phyloP scores from a whole-genome alignment of 2,113 vertebrate genomes.

The Picathartes gymnocephalus region DNA sequence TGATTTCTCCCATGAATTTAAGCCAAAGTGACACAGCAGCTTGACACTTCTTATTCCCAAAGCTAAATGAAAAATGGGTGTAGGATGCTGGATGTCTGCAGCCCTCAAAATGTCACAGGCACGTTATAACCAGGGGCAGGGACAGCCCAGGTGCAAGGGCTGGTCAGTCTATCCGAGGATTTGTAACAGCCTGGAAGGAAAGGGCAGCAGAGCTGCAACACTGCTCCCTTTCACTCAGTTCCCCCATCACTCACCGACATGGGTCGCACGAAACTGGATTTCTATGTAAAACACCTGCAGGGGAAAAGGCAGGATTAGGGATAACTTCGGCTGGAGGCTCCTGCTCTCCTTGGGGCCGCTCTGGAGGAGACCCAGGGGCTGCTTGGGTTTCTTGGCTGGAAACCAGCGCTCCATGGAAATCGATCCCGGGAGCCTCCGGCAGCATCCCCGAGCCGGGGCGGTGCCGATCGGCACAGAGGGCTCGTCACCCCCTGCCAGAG shows the following conservation, averaged over 20 bases:
- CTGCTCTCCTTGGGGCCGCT: accelerated
- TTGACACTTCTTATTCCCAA: not conserved
- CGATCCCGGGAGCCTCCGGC: accelerated
- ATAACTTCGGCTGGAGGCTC: accelerated
- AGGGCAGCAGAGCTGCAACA: not conserved
- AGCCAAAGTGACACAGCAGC: not conserved
- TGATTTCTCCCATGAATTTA: not conserved
- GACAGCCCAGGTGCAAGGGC: accelerated
- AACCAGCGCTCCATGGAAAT: accelerated
- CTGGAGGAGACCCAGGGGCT: not conserved
- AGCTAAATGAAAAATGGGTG: not conserved
- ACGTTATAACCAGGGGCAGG: accelerated
- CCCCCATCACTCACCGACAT: accelerated
- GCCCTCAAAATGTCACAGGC: accelerated
- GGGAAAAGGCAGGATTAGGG: not conserved
- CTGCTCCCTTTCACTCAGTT: not conserved
- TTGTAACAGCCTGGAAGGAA: not conserved
- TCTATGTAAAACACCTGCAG: not conserved
- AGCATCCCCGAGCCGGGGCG: not conserved
- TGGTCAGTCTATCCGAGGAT: accelerated
- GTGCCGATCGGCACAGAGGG: accelerated
- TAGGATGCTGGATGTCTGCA: accelerated
- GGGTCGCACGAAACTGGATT: not conserved
- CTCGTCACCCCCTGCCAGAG: accelerated
- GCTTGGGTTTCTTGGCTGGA: not conserved